Conservation (phyloP, 64 coral and sea anemone genomes). For the Pachyseris speciosa region DNA sequence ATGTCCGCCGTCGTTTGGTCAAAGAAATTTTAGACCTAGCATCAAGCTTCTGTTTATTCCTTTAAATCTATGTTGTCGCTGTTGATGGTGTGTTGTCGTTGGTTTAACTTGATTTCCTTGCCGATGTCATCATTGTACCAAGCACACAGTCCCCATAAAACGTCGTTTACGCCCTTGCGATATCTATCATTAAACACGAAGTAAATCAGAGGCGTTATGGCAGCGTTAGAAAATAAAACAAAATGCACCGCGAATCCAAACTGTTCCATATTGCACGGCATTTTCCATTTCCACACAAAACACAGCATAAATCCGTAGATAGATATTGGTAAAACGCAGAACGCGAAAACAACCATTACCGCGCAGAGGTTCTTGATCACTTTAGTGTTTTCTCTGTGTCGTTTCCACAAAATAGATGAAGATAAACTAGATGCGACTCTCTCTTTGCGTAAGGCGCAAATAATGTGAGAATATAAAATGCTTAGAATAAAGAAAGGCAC, state of each 20-base stretch:
- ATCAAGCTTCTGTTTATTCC: too few relatives aligned
- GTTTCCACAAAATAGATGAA: background rate
- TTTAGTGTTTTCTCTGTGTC: slow-evolving; percentile 25
- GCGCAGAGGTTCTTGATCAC: slow-evolving; percentile 54
- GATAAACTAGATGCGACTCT: background rate
- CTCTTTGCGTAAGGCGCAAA: background rate
- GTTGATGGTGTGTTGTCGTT: too few relatives aligned
- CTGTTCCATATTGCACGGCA: too few relatives aligned
- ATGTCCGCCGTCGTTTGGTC: too few relatives aligned
- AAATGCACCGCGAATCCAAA: slow-evolving; percentile 54
- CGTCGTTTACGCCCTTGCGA: background rate
- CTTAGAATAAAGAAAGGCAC: slow-evolving; percentile 50
- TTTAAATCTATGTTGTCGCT: too few relatives aligned
- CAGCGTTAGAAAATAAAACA: too few relatives aligned
- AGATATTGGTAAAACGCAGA: slow-evolving; percentile 64
- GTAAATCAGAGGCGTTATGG: too few relatives aligned
- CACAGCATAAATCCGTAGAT: too few relatives aligned
- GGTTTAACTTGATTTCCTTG: background rate
- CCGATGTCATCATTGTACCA: background rate
- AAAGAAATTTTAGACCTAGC: too few relatives aligned
- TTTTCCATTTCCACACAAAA: too few relatives aligned
- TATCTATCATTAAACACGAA: slow-evolving; percentile 68
- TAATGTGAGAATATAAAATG: slow-evolving; percentile 51
- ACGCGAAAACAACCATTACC: slow-evolving; percentile 55
- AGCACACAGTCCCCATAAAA: too few relatives aligned